These are phyloP conservation scores for Amia ocellicauda DNA, from an alignment of 2,113 vertebrate species.

Conservation along the genomic window DNA sequence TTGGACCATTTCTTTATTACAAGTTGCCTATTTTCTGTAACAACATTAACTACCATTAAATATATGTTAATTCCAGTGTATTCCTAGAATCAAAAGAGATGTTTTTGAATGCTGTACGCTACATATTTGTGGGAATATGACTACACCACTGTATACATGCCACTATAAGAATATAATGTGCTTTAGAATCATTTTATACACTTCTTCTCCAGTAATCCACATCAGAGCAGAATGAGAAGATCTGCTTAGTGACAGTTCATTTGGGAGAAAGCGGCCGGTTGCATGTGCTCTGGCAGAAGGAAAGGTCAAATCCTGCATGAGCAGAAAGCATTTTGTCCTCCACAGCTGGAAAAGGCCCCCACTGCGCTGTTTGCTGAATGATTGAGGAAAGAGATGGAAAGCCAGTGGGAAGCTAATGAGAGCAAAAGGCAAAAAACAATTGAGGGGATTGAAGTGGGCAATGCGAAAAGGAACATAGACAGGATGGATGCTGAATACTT, in stretches of 20 bases:
- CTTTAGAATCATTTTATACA: too few relatives aligned
- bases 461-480: not conserved
- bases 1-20: too few relatives aligned
- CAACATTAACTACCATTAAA: too few relatives aligned
- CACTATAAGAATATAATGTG: too few relatives aligned
- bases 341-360: conserved; percentile 27
- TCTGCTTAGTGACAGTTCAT: conserved; percentile 32
- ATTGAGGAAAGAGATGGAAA: conserved; percentile 16
- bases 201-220: too few relatives aligned
- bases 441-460: conserved; percentile 18
- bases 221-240: not conserved
- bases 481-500: not conserved
- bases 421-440: conserved; percentile 9
- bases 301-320: conserved; percentile 35
- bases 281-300: conserved; percentile 6
- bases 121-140: too few relatives aligned
- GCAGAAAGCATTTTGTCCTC: conserved; percentile 33
- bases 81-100: too few relatives aligned
- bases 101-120: too few relatives aligned
- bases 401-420: conserved; percentile 35
- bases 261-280: conserved; percentile 28
- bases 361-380: not conserved
- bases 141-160: too few relatives aligned
- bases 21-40: too few relatives aligned
- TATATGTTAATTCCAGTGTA: too few relatives aligned